phyloP scores from a whole-genome alignment of 1,140 invertebrate genomes.

The Coenobita brevimanus region DNA sequence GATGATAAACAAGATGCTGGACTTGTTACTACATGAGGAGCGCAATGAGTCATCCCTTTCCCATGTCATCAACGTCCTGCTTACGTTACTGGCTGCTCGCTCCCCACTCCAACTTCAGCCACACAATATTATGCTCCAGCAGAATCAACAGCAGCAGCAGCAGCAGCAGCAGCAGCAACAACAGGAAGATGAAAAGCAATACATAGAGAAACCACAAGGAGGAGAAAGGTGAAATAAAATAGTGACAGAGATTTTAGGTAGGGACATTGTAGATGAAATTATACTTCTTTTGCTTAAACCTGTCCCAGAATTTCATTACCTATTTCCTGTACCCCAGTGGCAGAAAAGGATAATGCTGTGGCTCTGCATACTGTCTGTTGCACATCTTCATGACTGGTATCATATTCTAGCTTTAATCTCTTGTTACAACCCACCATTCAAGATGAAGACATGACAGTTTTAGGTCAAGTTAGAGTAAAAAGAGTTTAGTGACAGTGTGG shows the following conservation, averaged over 20 bases:
- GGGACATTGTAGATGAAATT: too few species aligned
- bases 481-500: too few species aligned
- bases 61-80: constrained; percentile 85
- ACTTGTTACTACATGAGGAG: constrained; percentile 81
- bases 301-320: too few species aligned
- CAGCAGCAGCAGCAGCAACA: not conserved
- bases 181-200: not conserved
- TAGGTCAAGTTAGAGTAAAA: too few species aligned
- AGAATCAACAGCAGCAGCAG: not conserved
- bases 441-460: too few species aligned
- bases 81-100: constrained; percentile 79
- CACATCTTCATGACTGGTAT: too few species aligned
- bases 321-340: too few species aligned
- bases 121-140: not conserved
- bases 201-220: not conserved
- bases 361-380: too few species aligned
- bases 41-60: constrained; percentile 84
- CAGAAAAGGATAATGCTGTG: too few species aligned
- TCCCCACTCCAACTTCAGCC: not conserved
- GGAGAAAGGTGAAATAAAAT: not conserved
- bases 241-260: constrained; percentile 48
- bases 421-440: too few species aligned
- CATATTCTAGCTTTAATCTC: too few species aligned
- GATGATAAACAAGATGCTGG: constrained; percentile 80
- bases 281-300: too few species aligned